Evolutionary conservation across 2,888 invertebrate genomes (phyloP).

Genomic region (Phalera bucephala): DNA sequence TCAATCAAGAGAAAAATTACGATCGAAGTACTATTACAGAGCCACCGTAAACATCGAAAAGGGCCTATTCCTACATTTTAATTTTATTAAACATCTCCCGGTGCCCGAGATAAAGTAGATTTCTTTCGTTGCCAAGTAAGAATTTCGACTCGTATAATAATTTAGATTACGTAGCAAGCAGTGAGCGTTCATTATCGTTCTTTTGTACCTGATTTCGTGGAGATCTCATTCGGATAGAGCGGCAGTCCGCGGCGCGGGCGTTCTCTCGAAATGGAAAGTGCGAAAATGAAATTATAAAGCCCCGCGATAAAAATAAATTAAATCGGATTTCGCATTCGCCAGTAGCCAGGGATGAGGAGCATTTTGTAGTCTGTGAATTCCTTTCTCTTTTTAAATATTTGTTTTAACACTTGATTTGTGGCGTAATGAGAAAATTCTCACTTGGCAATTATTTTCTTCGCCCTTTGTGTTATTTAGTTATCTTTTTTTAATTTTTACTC

Average conservation of each 20-base stretch:
- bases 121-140: conserved; percentile 79
- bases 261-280: conserved; percentile 81
- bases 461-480: conserved; percentile 50
- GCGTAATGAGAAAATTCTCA: conserved; percentile 78
- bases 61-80: conserved; percentile 69
- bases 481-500: conserved; percentile 40
- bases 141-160: conserved; percentile 81
- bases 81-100: conserved; percentile 79
- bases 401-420: conserved; percentile 81
- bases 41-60: conserved; percentile 67
- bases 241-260: conserved; percentile 76
- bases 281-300: conserved; percentile 84
- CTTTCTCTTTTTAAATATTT: conserved; percentile 80
- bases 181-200: conserved; percentile 83
- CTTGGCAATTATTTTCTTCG: conserved; percentile 61
- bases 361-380: conserved; percentile 77
- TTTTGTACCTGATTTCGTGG: conserved; percentile 82
- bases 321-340: conserved; percentile 81
- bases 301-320: conserved; percentile 83
- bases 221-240: conserved; percentile 83
- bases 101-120: conserved; percentile 77
- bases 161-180: conserved; percentile 83
- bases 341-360: conserved; percentile 76
- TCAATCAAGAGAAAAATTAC: conserved; percentile 43
- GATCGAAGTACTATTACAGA: conserved; percentile 67